phyloP scores from a whole-genome alignment of 2,113 vertebrate genomes.

The Nymphicus hollandicus region DNA sequence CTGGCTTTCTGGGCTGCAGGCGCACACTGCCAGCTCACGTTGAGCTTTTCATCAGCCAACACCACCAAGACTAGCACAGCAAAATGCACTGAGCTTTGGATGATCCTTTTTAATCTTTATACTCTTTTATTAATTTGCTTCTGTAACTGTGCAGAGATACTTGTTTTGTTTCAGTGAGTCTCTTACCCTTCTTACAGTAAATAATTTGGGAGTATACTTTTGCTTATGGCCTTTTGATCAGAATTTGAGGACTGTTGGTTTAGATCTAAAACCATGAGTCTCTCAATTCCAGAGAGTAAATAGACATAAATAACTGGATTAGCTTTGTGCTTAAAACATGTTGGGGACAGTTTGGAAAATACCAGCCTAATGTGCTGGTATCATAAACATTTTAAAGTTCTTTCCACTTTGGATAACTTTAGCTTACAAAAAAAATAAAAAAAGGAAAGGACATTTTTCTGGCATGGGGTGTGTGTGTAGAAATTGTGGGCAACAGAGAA shows the following conservation, averaged over 20 bases:
- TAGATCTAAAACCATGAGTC: neutral
- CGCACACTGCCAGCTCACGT: neutral
- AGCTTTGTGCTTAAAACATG: neutral
- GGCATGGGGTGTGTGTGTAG: accelerated
- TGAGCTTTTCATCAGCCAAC: neutral
- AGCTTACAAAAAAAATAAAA: neutral
- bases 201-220: neutral
- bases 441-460: neutral
- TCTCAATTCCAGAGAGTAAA: neutral
- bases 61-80: neutral
- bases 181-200: neutral
- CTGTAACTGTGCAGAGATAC: accelerated
- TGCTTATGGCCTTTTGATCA: neutral
- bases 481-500: neutral
- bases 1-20: neutral
- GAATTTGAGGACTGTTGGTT: neutral
- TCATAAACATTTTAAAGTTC: neutral
- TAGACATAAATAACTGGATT: neutral
- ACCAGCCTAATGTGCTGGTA: neutral
- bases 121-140: neutral
- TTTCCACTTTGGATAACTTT: neutral
- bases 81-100: neutral
- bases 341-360: neutral
- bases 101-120: neutral
- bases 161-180: neutral